Conservation (phyloP, 1,140 invertebrate genomes). For the Psilanteris sp. region DNA sequence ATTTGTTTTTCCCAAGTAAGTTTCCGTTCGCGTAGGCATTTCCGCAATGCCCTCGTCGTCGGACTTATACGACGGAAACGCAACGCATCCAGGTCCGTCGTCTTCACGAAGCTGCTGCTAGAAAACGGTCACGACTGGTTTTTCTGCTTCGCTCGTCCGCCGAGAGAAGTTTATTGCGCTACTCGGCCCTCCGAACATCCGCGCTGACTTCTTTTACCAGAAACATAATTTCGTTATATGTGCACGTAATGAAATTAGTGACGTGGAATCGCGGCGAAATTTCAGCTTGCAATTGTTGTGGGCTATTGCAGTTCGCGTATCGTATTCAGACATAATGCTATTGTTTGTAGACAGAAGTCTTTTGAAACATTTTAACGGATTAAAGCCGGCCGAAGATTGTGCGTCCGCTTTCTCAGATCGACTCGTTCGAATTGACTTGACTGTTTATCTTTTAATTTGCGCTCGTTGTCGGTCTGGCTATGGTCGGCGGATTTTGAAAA, state of each 20-base stretch:
- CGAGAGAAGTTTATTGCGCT: slow-evolving; percentile 62
- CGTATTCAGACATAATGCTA: not conserved
- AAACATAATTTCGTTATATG: slow-evolving; percentile 56
- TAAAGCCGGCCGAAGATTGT: slow-evolving; percentile 1
- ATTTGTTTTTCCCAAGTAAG: slow-evolving; percentile 44
- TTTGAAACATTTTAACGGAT: slow-evolving; percentile 8
- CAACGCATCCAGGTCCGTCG: slow-evolving; percentile 65
- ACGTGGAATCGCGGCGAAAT: slow-evolving; percentile 21
- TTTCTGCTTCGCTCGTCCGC: slow-evolving; percentile 41
- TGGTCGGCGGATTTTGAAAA: too few relatives aligned
- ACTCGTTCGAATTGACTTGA: too few relatives aligned
- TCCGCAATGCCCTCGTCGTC: slow-evolving; percentile 57
- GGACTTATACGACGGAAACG: slow-evolving; percentile 70
- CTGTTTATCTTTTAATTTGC: too few relatives aligned
- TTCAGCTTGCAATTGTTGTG: slow-evolving; percentile 1
- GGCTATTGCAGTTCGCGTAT: slow-evolving; percentile 2
- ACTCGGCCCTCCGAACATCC: slow-evolving; percentile 20
- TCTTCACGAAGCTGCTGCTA: slow-evolving; percentile 22
- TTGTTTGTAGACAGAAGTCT: slow-evolving; percentile 6
- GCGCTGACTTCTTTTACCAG: slow-evolving; percentile 34
- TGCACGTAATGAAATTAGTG: slow-evolving; percentile 49
- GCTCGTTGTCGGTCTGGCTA: too few relatives aligned
- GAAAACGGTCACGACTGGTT: slow-evolving; percentile 53
- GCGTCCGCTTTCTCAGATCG: too few relatives aligned
- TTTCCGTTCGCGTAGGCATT: slow-evolving; percentile 63